Evolutionary conservation across 2,888 invertebrate genomes (phyloP).

Genomic region (Caenorhabditis imperialis): DNA sequence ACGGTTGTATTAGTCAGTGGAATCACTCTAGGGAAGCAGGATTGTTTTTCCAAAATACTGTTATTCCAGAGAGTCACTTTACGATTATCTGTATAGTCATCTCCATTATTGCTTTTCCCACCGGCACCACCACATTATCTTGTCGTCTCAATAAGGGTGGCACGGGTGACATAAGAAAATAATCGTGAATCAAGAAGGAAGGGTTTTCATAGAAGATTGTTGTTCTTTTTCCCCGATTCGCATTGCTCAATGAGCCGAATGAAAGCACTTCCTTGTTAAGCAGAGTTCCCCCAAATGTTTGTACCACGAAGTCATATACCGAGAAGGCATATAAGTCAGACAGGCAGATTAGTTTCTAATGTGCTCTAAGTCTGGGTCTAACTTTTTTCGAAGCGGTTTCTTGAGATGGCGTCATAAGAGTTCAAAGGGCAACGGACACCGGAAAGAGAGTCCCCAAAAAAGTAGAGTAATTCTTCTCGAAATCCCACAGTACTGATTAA

Average conservation of each 20-base stretch:
- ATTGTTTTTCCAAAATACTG: too few relatives aligned
- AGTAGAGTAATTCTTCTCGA: constrained; percentile 1
- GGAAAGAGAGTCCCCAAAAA: constrained; percentile 12
- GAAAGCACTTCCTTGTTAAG: constrained; percentile 29
- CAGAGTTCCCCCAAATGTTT: constrained; percentile 19
- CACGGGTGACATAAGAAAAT: too few relatives aligned
- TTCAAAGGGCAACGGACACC: constrained; percentile 31
- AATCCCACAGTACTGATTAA: neutral
- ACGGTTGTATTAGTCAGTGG: too few relatives aligned
- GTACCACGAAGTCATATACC: constrained; percentile 5
- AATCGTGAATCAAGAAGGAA: too few relatives aligned
- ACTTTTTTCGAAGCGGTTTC: constrained; percentile 3
- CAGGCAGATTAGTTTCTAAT: constrained; percentile 26
- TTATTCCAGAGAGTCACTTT: too few relatives aligned
- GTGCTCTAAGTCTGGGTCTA: constrained; percentile 17
- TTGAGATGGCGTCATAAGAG: constrained; percentile 26
- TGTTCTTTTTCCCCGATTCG: neutral
- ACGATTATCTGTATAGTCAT: too few relatives aligned
- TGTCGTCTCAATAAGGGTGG: too few relatives aligned
- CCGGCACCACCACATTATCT: too few relatives aligned
- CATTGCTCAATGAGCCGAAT: constrained; percentile 32
- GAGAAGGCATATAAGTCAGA: constrained; percentile 9
- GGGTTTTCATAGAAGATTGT: too few relatives aligned
- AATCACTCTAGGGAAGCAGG: too few relatives aligned
- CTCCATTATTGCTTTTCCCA: too few relatives aligned